phyloP scores from a whole-genome alignment of 2,888 invertebrate genomes.

The Criorhina ranunculi region DNA sequence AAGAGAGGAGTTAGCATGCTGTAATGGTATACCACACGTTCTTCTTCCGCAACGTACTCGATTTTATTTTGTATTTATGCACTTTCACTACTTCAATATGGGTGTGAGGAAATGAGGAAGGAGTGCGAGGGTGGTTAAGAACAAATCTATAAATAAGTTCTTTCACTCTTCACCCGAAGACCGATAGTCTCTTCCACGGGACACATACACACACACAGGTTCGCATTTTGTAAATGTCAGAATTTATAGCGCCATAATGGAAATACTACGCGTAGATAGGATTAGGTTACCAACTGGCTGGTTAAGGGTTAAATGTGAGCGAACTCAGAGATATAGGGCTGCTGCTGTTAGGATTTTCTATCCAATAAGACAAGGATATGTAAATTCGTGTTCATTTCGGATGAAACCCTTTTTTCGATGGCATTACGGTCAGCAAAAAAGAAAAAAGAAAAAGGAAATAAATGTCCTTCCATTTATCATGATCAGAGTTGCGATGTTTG shows the following conservation, averaged over 20 bases:
- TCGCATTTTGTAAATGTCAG: constrained; percentile 6
- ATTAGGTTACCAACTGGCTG: constrained; percentile 43
- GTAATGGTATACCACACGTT: constrained; percentile 30
- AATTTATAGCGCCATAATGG: constrained; percentile 42
- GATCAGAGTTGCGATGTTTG: constrained; percentile 12
- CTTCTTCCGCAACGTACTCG: constrained; percentile 36
- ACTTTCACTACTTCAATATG: constrained; percentile 27
- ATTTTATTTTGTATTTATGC: constrained; percentile 61
- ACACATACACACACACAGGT: constrained; percentile 29
- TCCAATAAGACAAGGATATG: constrained; percentile 17
- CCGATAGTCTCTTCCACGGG: constrained; percentile 17
- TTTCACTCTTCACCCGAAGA: constrained; percentile 3
- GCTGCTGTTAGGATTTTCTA: constrained; percentile 19
- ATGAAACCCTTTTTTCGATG: constrained; percentile 35
- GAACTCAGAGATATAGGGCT: constrained; percentile 29
- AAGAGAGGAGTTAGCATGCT: constrained; percentile 41
- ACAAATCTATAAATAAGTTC: constrained; percentile 48
- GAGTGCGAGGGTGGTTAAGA: constrained; percentile 9
- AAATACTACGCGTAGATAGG: constrained; percentile 24
- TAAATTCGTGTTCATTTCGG: constrained; percentile 37
- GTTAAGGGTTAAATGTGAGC: constrained; percentile 42
- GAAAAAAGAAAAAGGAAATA: neutral
- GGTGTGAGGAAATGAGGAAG: neutral
- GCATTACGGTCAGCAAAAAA: constrained; percentile 28
- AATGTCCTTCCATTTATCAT: constrained; percentile 30